phyloP scores from a whole-genome alignment of 2,113 vertebrate genomes.

The Gasterosteus nipponicus region DNA sequence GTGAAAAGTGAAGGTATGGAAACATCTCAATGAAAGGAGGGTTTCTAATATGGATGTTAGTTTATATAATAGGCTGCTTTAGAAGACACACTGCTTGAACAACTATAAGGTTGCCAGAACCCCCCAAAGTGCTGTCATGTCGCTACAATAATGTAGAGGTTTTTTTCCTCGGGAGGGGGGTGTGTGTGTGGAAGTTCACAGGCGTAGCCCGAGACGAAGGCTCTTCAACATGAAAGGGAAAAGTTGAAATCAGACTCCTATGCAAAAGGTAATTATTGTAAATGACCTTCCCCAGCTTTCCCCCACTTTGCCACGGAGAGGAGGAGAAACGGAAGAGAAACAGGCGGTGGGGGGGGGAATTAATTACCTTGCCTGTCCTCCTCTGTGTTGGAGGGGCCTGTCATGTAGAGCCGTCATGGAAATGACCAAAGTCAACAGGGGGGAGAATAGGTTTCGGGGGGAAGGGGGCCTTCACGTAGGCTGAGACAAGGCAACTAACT shows the following conservation, averaged over 20 bases:
- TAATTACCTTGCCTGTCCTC: constrained; percentile 78
- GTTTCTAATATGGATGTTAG: neutral
- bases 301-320: constrained; percentile 56
- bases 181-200: constrained; percentile 37
- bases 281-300: constrained; percentile 76
- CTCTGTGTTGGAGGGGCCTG: constrained; percentile 61
- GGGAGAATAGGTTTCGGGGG: constrained; percentile 56
- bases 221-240: constrained; percentile 68
- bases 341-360: constrained; percentile 68
- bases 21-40: neutral
- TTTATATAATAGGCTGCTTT: neutral
- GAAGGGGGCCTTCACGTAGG: constrained; percentile 40
- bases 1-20: constrained; percentile 20
- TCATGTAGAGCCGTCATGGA: constrained; percentile 71
- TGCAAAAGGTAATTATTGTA: constrained; percentile 79
- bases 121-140: constrained; percentile 5
- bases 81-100: neutral
- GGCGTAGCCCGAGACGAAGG: constrained; percentile 33
- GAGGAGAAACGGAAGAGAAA: constrained; percentile 65
- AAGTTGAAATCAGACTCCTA: constrained; percentile 76
- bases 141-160: constrained; percentile 42
- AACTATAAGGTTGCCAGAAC: constrained; percentile 2
- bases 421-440: constrained; percentile 62
- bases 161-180: constrained; percentile 42
- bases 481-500: constrained; percentile 35